These are phyloP conservation scores for Manduca sexta DNA, from an alignment of 1,140 invertebrate species.

Conservation along the genomic window DNA sequence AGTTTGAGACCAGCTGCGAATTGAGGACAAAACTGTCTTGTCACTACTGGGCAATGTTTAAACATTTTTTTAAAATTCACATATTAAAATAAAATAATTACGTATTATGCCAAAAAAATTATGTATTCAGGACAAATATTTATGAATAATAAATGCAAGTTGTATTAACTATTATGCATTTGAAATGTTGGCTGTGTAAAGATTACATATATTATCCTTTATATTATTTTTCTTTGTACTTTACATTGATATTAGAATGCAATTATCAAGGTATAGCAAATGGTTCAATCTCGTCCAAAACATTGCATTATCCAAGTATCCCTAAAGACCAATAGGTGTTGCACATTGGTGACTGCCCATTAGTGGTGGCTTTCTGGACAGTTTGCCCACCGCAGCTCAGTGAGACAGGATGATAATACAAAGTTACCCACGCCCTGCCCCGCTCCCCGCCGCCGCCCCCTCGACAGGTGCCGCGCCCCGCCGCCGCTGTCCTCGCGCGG, in stretches of 20 bases:
- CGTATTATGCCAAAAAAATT: too few species aligned
- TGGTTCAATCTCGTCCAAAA: not conserved
- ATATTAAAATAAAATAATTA: too few species aligned
- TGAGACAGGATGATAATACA: constrained; percentile 39
- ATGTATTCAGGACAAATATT: too few species aligned
- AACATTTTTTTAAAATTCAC: too few species aligned
- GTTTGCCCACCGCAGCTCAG: not conserved
- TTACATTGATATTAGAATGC: too few species aligned
- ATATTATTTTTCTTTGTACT: too few species aligned
- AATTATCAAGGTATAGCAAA: too few species aligned
- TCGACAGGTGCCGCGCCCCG: constrained; percentile 45
- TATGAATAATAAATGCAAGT: too few species aligned
- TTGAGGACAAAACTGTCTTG: too few species aligned
- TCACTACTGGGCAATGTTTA: too few species aligned
- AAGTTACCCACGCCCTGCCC: constrained; percentile 37
- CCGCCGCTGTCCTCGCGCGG: constrained; percentile 30
- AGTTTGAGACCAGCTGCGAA: not conserved
- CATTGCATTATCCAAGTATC: too few species aligned
- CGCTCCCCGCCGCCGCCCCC: constrained; percentile 33
- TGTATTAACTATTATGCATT: too few species aligned
- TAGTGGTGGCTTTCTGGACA: not conserved
- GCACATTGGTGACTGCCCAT: not conserved
- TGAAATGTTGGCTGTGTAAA: not conserved
- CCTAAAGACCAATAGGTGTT: not conserved
- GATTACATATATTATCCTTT: not conserved